These are phyloP conservation scores for Trichacis sp. DNA, from an alignment of 2,888 invertebrate genomes.

Conservation along the genomic window DNA sequence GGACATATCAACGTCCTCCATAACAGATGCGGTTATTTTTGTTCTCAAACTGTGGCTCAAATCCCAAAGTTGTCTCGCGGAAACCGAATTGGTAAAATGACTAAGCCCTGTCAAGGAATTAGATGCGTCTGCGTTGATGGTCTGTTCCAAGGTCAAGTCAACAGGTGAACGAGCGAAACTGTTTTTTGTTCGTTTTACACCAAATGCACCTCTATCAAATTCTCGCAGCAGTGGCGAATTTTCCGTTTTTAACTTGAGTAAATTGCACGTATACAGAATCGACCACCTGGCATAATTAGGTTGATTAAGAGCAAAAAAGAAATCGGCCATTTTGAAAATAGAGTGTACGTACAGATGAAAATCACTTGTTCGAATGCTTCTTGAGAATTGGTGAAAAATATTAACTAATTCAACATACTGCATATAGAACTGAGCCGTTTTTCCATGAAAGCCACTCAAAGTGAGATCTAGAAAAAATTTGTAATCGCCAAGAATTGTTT, in stretches of 20 bases:
- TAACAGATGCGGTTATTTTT: conserved; percentile 8
- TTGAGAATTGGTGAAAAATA: conserved; percentile 47
- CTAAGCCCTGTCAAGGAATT: conserved; percentile 30
- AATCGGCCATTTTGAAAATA: conserved; percentile 52
- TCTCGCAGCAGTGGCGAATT: conserved; percentile 15
- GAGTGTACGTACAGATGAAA: conserved; percentile 49
- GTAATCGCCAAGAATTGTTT: conserved; percentile 40
- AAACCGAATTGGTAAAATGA: conserved; percentile 17
- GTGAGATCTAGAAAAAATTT: conserved; percentile 13
- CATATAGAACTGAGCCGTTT: conserved; percentile 56
- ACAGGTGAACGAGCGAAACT: conserved; percentile 45
- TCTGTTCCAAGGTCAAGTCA: conserved; percentile 48
- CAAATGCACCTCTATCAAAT: conserved; percentile 51
- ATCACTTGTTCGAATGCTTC: conserved; percentile 55
- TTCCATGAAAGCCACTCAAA: conserved; percentile 48
- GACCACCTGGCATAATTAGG: conserved; percentile 59
- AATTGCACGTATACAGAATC: conserved; percentile 53
- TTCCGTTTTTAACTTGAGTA: conserved; percentile 44
- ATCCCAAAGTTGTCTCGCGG: conserved; percentile 28
- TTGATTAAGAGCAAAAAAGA: conserved; percentile 57
- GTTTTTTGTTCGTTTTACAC: conserved; percentile 53
- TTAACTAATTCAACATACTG: conserved; percentile 51
- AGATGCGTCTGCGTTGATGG: conserved; percentile 49
- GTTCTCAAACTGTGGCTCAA: conserved; percentile 20
- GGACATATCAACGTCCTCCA: neutral